phyloP scores from a whole-genome alignment of 2,113 vertebrate genomes.

The Perca schrenkii region DNA sequence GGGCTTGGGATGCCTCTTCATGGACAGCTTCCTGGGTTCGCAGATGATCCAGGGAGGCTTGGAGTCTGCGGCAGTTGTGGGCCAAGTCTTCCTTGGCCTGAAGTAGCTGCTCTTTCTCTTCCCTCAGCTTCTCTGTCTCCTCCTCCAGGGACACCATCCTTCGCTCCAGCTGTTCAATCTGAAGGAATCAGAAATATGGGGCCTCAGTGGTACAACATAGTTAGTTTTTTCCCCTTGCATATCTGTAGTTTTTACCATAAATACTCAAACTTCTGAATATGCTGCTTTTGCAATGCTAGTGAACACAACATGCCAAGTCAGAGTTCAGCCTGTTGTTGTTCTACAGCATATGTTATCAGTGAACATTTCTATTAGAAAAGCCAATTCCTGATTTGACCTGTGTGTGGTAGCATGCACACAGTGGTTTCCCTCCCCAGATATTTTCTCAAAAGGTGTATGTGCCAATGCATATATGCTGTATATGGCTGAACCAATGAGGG shows the following conservation, averaged over 20 bases:
- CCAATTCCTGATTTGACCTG: slow-evolving; percentile 28
- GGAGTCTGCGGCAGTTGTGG: slow-evolving; percentile 82
- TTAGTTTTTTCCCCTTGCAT: background rate
- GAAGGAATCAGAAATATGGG: slow-evolving; percentile 61
- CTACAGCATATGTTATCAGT: background rate
- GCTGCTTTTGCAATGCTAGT: background rate
- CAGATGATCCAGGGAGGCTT: slow-evolving; percentile 83
- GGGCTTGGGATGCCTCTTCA: slow-evolving; percentile 76
- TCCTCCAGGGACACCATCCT: slow-evolving; percentile 84
- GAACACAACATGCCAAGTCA: background rate
- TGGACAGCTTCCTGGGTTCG: slow-evolving; percentile 75
- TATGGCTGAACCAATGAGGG: slow-evolving; percentile 1
- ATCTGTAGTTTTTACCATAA: slow-evolving; percentile 19
- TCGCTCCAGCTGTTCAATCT: slow-evolving; percentile 88
- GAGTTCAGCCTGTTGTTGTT: background rate
- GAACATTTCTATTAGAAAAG: background rate
- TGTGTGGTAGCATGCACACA: slow-evolving; percentile 23
- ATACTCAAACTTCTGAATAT: slow-evolving; percentile 12
- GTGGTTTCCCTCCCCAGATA: slow-evolving; percentile 7
- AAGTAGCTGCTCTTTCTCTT: slow-evolving; percentile 84
- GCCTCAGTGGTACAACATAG: slow-evolving; percentile 26
- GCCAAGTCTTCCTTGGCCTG: slow-evolving; percentile 85
- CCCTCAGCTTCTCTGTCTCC: slow-evolving; percentile 84
- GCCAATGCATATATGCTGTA: slow-evolving; percentile 8
- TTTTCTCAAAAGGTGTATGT: slow-evolving; percentile 15